These are phyloP conservation scores for Lacerta bilineata DNA, from an alignment of 2,797 vertebrate species.

Conservation along the genomic window DNA sequence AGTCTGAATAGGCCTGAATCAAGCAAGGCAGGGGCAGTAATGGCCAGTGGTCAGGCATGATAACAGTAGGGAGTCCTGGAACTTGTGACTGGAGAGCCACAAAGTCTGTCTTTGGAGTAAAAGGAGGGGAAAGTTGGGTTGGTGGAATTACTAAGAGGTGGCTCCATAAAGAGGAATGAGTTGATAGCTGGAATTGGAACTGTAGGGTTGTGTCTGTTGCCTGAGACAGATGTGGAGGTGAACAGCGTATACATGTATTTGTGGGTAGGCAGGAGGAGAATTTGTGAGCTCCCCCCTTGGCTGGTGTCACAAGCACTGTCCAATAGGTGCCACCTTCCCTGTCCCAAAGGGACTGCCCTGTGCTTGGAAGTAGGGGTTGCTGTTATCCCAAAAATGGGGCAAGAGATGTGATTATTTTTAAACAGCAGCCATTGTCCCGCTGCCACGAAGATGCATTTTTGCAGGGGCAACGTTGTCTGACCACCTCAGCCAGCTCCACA, in stretches of 20 bases:
- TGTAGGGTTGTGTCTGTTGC: not conserved
- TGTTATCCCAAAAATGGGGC: not conserved
- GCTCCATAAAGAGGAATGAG: not conserved
- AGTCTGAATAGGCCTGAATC: constrained; percentile 51
- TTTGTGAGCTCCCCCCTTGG: not conserved
- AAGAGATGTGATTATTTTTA: not conserved
- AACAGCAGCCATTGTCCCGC: not conserved
- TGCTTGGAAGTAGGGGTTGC: not conserved
- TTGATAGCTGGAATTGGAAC: not conserved
- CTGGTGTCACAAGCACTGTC: not conserved
- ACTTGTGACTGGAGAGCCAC: not conserved
- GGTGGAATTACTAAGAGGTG: not conserved
- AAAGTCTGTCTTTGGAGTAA: not conserved
- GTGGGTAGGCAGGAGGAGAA: not conserved
- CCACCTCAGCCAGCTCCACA: no score
- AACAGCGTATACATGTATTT: no score
- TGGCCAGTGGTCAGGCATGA: not conserved
- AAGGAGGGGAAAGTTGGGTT: not conserved
- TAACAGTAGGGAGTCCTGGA: not conserved
- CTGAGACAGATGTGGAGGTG: not conserved
- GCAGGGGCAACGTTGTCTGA: not conserved
- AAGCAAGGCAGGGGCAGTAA: no score
- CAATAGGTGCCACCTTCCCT: not conserved
- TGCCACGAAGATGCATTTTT: not conserved
- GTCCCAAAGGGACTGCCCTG: not conserved